These are phyloP conservation scores for Aspidoscelis tigris DNA, from an alignment of 2,113 vertebrate genomes.

Conservation along the genomic window DNA sequence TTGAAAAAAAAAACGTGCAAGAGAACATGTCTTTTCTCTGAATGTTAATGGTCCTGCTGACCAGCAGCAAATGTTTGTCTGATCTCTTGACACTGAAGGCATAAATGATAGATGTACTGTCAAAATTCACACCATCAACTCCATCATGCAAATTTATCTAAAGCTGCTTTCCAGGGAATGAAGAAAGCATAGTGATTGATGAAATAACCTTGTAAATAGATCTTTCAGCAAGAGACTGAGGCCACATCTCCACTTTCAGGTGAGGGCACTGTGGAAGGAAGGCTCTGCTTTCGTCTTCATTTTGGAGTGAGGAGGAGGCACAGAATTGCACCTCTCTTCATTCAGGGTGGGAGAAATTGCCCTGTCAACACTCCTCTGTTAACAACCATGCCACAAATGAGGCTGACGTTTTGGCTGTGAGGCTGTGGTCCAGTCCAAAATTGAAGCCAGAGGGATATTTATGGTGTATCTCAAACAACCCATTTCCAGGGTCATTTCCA, in stretches of 20 bases:
- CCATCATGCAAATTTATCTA: constrained; percentile 65
- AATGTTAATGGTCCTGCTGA: constrained; percentile 67
- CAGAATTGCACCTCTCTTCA: no score
- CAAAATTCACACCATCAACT: constrained; percentile 67
- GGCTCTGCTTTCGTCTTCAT: no score
- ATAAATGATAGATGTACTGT: constrained; percentile 74
- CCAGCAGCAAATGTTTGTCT: constrained; percentile 53
- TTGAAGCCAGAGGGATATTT: no score
- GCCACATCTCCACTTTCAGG: constrained; percentile 61
- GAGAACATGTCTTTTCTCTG: constrained; percentile 45
- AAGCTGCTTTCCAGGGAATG: constrained; percentile 53
- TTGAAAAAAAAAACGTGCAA: constrained; percentile 40
- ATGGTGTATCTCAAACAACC: no score
- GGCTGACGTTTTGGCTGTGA: no score
- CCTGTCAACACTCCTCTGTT: no score
- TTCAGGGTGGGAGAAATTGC: no score
- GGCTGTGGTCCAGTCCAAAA: no score
- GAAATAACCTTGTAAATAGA: constrained; percentile 89
- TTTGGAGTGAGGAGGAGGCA: no score
- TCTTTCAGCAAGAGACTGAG: constrained; percentile 82
- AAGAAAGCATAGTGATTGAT: constrained; percentile 82
- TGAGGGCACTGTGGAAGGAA: no score
- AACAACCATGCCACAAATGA: no score
- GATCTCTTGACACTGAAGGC: constrained; percentile 64
- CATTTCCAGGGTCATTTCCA: no score